Conservation (phyloP, 2,113 vertebrate genomes). For the Haplochromis burtoni region DNA sequence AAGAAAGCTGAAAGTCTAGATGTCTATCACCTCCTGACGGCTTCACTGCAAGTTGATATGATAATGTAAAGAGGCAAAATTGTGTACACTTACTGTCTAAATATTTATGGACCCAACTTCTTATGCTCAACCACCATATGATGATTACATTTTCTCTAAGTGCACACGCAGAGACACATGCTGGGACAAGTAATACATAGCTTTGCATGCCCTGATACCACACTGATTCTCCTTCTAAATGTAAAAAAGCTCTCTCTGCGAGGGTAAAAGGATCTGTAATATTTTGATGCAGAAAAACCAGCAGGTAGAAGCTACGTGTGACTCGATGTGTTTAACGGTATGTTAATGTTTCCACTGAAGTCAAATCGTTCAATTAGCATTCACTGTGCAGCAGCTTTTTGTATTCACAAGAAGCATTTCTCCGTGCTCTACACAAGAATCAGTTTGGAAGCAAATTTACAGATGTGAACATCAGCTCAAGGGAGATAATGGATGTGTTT, state of each 20-base stretch:
- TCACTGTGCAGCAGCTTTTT: not conserved
- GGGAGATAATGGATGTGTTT: not conserved
- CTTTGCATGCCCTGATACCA: not conserved
- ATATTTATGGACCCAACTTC: not conserved
- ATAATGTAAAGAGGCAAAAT: not conserved
- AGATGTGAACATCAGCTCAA: not conserved
- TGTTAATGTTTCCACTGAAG: not conserved
- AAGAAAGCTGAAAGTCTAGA: not conserved
- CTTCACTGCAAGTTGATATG: not conserved
- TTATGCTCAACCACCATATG: not conserved
- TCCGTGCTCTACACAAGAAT: not conserved
- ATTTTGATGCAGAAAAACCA: not conserved
- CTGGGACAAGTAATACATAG: constrained; percentile 28
- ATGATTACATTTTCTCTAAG: not conserved
- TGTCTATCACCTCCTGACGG: not conserved
- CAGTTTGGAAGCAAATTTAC: not conserved
- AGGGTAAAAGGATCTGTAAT: not conserved
- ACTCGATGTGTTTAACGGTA: not conserved
- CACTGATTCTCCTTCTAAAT: not conserved
- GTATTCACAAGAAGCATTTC: constrained; percentile 15
- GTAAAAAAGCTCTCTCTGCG: not conserved
- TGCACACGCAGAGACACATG: constrained; percentile 1
- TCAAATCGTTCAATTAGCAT: constrained; percentile 7
- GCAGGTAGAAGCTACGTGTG: not conserved
- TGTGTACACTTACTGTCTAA: not conserved